Conservation (phyloP, 2,888 invertebrate species). For the Steinernema hermaphroditum region DNA sequence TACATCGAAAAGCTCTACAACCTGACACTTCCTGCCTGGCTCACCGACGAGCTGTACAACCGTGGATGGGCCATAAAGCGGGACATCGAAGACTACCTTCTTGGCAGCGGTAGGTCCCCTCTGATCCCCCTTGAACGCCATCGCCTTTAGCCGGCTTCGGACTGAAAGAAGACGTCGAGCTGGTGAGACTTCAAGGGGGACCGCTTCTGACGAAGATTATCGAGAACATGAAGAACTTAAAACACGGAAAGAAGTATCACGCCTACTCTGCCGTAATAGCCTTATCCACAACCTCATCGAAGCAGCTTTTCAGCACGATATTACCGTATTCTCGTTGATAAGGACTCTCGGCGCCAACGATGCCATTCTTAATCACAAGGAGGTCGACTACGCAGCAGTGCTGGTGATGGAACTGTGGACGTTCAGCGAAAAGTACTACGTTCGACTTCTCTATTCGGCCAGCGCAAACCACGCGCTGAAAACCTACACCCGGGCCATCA, state of each 20-base stretch:
- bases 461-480: neutral
- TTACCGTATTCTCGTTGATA: neutral
- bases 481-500: neutral
- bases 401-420: neutral
- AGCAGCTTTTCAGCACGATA: slow-evolving; percentile 1
- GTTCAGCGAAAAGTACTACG: neutral
- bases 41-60: neutral
- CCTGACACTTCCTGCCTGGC: neutral
- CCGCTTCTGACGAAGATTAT: slow-evolving; percentile 22
- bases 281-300: neutral
- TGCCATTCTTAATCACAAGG: neutral
- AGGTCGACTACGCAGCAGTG: neutral
- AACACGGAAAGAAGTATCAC: slow-evolving; percentile 4
- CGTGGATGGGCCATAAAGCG: neutral
- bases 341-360: neutral
- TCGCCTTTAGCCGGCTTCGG: neutral
- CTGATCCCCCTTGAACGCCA: no score
- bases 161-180: neutral
- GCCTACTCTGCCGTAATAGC: neutral
- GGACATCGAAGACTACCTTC: neutral
- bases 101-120: neutral
- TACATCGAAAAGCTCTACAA: neutral
- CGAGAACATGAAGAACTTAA: slow-evolving; percentile 27
- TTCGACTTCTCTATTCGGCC: neutral
- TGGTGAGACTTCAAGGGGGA: slow-evolving; percentile 28